These are phyloP conservation scores for Chloebia gouldiae DNA, from an alignment of 2,113 vertebrate species.

Conservation along the genomic window DNA sequence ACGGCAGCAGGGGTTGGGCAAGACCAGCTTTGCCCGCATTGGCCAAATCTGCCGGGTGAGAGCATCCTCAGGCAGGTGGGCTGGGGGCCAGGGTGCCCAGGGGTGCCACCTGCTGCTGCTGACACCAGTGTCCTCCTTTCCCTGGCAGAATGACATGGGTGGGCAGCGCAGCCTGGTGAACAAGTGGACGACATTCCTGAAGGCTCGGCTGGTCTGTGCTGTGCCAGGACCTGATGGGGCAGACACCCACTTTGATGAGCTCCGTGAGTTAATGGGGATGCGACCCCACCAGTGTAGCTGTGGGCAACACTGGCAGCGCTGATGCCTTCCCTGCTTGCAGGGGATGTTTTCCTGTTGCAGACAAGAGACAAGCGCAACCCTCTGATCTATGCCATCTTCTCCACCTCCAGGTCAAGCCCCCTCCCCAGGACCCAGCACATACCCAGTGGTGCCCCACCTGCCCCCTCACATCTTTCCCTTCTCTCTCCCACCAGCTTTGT, in stretches of 20 bases:
- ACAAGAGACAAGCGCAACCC: conserved; percentile 90
- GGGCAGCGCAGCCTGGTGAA: conserved; percentile 96
- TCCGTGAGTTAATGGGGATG: conserved; percentile 82
- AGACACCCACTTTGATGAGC: conserved; percentile 92
- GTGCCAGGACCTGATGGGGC: conserved; percentile 86
- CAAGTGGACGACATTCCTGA: conserved; percentile 98
- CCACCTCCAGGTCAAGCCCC: conserved; percentile 87
- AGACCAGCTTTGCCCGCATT: conserved; percentile 87
- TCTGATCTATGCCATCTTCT: conserved; percentile 90
- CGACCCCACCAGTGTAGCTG: accelerated
- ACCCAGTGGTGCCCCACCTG: neutral
- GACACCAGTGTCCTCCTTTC: neutral
- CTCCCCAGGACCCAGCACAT: accelerated
- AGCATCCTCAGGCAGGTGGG: neutral
- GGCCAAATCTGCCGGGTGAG: conserved; percentile 94
- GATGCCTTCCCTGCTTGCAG: conserved; percentile 59
- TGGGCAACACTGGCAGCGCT: neutral
- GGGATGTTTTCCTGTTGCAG: conserved; percentile 91
- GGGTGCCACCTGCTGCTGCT: neutral
- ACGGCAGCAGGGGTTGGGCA: conserved; percentile 83
- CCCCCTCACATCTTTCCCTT: neutral
- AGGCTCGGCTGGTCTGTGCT: conserved; percentile 90
- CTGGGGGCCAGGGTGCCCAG: accelerated
- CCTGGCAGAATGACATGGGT: conserved; percentile 88
- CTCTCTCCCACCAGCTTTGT: conserved; percentile 79